A percentile compares a stretch with the other conserved stretches of the same genome.
Conservation (phyloP, 2,797 vertebrate genomes). For the Coreius guichenoti region DNA sequence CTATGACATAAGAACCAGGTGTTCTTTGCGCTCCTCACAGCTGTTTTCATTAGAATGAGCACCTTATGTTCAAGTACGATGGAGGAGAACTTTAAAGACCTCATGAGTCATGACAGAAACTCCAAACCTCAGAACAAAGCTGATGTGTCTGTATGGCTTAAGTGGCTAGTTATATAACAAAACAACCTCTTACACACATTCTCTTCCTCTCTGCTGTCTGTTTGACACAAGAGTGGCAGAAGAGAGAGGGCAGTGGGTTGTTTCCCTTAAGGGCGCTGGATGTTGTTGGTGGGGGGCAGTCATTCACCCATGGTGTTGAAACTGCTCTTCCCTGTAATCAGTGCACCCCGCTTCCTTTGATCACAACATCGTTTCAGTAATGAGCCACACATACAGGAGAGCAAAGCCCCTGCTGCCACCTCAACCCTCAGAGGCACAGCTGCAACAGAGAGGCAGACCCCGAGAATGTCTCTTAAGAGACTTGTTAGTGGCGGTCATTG, state of each 20-base stretch:
- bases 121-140: conserved; percentile 22
- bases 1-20: conserved; percentile 53
- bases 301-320: conserved; percentile 67
- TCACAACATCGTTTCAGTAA: conserved; percentile 71
- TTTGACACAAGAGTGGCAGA: conserved; percentile 23
- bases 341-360: conserved; percentile 72
- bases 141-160: neutral
- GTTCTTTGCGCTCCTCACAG: conserved; percentile 36
- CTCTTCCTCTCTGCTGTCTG: neutral
- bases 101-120: conserved; percentile 44
- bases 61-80: conserved; percentile 10
- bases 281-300: conserved; percentile 63
- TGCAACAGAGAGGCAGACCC: conserved; percentile 59
- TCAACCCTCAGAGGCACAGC: conserved; percentile 64
- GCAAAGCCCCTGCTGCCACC: conserved; percentile 60
- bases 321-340: conserved; percentile 74
- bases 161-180: conserved; percentile 37
- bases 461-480: neutral
- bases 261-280: neutral
- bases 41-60: conserved; percentile 46
- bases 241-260: neutral
- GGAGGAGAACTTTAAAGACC: conserved; percentile 26
- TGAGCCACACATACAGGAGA: conserved; percentile 68
- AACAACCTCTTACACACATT: neutral
- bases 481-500: neutral